These are phyloP conservation scores for Drosophila niveifrons DNA, from an alignment of 2,888 invertebrate genomes.

Conservation along the genomic window DNA sequence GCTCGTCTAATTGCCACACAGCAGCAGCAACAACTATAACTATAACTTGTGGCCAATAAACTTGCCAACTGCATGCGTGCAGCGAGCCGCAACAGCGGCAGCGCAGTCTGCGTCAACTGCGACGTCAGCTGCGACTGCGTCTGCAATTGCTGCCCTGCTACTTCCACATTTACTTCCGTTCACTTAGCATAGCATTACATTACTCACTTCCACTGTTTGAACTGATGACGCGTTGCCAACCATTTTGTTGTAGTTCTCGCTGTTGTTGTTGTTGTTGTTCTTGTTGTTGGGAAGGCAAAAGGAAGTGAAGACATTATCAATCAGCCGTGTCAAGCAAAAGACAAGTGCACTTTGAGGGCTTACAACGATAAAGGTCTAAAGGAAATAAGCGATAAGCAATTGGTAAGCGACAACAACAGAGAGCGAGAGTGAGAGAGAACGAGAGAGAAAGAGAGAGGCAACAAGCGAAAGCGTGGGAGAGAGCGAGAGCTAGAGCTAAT, in stretches of 20 bases:
- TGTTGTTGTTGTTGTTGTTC: conserved; percentile 8
- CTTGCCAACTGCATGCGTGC: conserved; percentile 68
- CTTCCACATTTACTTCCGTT: conserved; percentile 54
- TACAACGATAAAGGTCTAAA: conserved; percentile 30
- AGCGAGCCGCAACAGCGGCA: conserved; percentile 69
- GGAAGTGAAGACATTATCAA: conserved; percentile 72
- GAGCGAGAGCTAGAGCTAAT: conserved; percentile 1
- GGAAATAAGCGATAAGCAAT: conserved; percentile 35
- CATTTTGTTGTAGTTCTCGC: conserved; percentile 3
- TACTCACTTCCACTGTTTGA: conserved; percentile 54
- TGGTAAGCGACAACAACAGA: conserved; percentile 6
- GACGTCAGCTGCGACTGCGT: conserved; percentile 23
- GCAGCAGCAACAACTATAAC: conserved; percentile 42
- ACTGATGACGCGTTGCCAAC: conserved; percentile 68
- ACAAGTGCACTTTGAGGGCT: conserved; percentile 43
- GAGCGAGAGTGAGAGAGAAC: not conserved
- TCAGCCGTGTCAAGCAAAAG: conserved; percentile 36
- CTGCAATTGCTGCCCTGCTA: conserved; percentile 38
- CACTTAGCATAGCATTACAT: conserved; percentile 59
- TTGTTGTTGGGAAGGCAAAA: conserved; percentile 37
- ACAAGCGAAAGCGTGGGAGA: conserved; percentile 3
- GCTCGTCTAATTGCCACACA: conserved; percentile 63
- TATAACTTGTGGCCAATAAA: conserved; percentile 77
- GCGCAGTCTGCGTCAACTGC: conserved; percentile 12
- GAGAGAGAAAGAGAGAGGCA: not conserved